Percentiles rank a stretch among this genome's conserved stretches.
Evolutionary conservation across 2,113 vertebrate genomes (phyloP).

Genomic region (Siniperca knerii): DNA sequence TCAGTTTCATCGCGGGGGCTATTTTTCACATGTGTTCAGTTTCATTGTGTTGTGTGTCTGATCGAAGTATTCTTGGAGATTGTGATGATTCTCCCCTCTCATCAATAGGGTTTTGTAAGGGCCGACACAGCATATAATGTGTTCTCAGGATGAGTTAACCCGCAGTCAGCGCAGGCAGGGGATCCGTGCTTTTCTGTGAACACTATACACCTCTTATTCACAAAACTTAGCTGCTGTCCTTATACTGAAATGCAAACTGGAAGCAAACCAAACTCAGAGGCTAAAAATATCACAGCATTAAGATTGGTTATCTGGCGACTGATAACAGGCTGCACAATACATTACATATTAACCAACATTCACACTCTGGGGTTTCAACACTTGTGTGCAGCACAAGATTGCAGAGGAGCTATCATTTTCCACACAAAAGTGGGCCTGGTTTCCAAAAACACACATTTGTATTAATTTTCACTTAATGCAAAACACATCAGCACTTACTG

Average conservation of each 20-base stretch:
- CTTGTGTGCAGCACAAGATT: conserved; percentile 13
- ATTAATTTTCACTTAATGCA: neutral
- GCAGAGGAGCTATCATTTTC: conserved; percentile 4
- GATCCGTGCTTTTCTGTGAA: conserved; percentile 26
- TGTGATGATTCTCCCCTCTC: conserved; percentile 63
- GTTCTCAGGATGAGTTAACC: conserved; percentile 52
- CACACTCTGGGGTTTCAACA: conserved; percentile 51
- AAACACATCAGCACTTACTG: neutral
- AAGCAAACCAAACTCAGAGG: conserved; percentile 50
- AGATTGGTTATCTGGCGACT: conserved; percentile 67
- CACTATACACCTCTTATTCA: conserved; percentile 33
- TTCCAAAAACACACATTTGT: neutral
- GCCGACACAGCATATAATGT: conserved; percentile 60
- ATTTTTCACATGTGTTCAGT: conserved; percentile 68
- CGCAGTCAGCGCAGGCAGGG: conserved; percentile 19
- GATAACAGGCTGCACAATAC: conserved; percentile 70
- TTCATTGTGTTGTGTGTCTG: conserved; percentile 69
- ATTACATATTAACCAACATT: conserved; percentile 78
- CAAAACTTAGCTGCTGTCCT: conserved; percentile 48
- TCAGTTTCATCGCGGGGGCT: conserved; percentile 62
- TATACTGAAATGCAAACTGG: conserved; percentile 49
- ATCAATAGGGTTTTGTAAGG: conserved; percentile 64
- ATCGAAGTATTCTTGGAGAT: conserved; percentile 67
- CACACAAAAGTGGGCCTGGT: neutral
- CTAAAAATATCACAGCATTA: conserved; percentile 67